Percentiles rank a stretch among this genome's conserved stretches.
These are phyloP conservation scores for Poecilia velifera DNA, from an alignment of 2,797 vertebrate genomes.

Conservation along the genomic window DNA sequence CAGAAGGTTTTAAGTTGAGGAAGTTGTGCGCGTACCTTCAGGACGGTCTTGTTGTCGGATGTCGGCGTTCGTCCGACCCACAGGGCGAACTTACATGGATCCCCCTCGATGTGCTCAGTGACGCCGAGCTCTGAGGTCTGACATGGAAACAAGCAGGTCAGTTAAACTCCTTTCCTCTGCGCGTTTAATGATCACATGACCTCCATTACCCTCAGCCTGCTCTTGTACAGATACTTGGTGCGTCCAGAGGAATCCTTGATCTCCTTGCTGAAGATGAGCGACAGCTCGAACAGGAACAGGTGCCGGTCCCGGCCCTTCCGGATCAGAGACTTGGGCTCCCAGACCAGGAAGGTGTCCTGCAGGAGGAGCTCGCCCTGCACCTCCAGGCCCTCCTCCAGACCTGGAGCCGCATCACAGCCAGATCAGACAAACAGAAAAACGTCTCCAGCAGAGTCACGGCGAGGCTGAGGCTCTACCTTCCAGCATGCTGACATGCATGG, in stretches of 20 bases:
- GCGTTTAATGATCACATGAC: neutral
- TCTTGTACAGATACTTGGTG: slow-evolving; percentile 98
- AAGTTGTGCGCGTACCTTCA: slow-evolving; percentile 82
- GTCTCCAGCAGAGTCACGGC: no score
- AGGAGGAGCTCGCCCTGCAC: slow-evolving; percentile 97
- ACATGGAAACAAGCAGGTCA: neutral
- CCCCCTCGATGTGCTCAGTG: slow-evolving; percentile 96
- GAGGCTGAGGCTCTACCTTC: slow-evolving; percentile 83
- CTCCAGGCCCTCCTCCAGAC: slow-evolving; percentile 96
- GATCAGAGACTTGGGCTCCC: slow-evolving; percentile 98
- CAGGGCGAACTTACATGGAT: slow-evolving; percentile 96
- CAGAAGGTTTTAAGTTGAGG: neutral
- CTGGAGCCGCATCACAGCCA: slow-evolving; percentile 64
- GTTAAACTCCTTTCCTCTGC: neutral
- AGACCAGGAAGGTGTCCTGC: slow-evolving; percentile 97
- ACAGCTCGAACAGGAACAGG: slow-evolving; percentile 98
- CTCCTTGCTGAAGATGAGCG: slow-evolving; percentile 98
- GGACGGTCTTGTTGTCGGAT: slow-evolving; percentile 96
- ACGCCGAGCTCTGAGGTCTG: slow-evolving; percentile 98
- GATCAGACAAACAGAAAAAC: neutral
- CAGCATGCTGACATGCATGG: slow-evolving; percentile 99
- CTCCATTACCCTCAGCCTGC: slow-evolving; percentile 66
- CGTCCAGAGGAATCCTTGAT: slow-evolving; percentile 97
- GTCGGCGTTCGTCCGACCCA: slow-evolving; percentile 97
- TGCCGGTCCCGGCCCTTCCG: slow-evolving; percentile 96